phyloP scores from a whole-genome alignment of 2,888 invertebrate species.

The Napeogenes inachia region DNA sequence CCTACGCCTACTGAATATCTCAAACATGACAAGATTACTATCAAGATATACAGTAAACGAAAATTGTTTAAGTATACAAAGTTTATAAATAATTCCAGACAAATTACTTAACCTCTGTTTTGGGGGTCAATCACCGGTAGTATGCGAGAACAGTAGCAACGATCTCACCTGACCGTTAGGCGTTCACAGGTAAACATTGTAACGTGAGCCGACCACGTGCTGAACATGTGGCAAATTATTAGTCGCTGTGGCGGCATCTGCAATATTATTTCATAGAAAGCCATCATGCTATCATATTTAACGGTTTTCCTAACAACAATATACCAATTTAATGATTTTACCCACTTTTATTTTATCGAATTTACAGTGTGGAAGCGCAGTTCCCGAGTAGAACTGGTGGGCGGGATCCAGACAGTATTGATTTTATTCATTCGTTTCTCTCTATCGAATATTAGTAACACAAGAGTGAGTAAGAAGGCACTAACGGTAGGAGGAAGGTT shows the following conservation, averaged over 20 bases:
- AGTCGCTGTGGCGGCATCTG: background rate
- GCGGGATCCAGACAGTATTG: conserved; percentile 76
- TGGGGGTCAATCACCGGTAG: conserved; percentile 34
- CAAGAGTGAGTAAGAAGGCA: conserved; percentile 52
- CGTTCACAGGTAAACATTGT: conserved; percentile 72
- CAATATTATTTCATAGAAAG: background rate
- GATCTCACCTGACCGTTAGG: conserved; percentile 68
- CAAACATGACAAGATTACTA: conserved; percentile 39
- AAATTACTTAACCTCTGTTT: conserved; percentile 17
- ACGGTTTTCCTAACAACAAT: conserved; percentile 44
- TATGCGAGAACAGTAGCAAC: conserved; percentile 40
- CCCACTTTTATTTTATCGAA: conserved; percentile 74
- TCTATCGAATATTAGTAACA: conserved; percentile 42
- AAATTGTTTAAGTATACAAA: conserved; percentile 18
- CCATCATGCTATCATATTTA: conserved; percentile 10
- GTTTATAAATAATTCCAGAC: conserved; percentile 12
- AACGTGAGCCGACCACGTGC: conserved; percentile 72
- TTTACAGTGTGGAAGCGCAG: conserved; percentile 74
- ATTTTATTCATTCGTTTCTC: conserved; percentile 65
- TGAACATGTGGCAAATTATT: conserved; percentile 52
- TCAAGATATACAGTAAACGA: conserved; percentile 22
- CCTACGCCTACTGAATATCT: conserved; percentile 60
- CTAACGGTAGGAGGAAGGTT: conserved; percentile 56
- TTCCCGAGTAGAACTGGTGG: conserved; percentile 70
- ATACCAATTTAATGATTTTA: conserved; percentile 69